phyloP scores from a whole-genome alignment of 2,888 invertebrate species.

The Torymus aiolomorphi region DNA sequence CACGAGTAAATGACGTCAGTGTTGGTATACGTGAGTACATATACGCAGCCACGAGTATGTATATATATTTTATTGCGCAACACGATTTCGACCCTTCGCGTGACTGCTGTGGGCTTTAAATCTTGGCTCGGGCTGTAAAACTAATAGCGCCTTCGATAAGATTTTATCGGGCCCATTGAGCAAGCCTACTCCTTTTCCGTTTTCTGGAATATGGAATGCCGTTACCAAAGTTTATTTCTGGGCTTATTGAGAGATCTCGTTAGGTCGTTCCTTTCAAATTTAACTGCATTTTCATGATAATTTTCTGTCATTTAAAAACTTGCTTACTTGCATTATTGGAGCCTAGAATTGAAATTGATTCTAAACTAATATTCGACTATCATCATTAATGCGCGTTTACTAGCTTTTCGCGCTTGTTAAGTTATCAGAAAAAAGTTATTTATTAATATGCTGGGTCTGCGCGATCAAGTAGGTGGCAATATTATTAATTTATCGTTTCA shows the following conservation, averaged over 20 bases:
- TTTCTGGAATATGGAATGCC: conserved; percentile 21
- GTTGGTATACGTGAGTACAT: not conserved
- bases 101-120: conserved; percentile 39
- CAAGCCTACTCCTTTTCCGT: conserved; percentile 40
- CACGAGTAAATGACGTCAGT: conserved; percentile 27
- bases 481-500: no score
- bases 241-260: not conserved
- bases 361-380: no score
- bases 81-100: conserved; percentile 45
- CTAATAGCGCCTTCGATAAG: conserved; percentile 50
- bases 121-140: conserved; percentile 39
- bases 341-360: no score
- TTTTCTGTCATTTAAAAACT: no score
- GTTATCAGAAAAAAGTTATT: no score
- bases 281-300: not conserved
- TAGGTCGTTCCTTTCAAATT: not conserved
- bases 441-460: no score
- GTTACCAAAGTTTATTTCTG: not conserved
- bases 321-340: no score
- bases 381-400: no score
- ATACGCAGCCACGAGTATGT: conserved; percentile 16
- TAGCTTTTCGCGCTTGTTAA: no score
- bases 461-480: no score
- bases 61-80: conserved; percentile 35
- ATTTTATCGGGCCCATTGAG: conserved; percentile 44